Percentiles rank a stretch among this genome's conserved stretches.
These are phyloP conservation scores for Lamellibrachia columna DNA, from an alignment of 2,888 invertebrate species.

Conservation along the genomic window DNA sequence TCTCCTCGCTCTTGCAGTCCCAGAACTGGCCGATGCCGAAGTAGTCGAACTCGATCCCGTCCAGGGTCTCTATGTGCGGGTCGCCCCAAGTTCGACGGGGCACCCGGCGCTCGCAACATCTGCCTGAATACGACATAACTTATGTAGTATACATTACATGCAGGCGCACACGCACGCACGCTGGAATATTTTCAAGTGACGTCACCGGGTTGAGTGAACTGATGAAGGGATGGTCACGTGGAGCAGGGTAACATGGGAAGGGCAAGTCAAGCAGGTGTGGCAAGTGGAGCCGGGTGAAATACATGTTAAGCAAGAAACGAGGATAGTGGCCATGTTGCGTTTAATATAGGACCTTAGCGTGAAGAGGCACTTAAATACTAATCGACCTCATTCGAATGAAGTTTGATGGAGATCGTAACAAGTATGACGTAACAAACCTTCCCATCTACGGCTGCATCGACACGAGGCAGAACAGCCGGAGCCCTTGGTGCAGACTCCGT, in stretches of 20 bases:
- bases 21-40: conserved; percentile 33
- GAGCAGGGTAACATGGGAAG: too few relatives aligned
- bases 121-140: background rate
- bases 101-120: conserved; percentile 14
- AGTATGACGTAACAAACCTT: background rate
- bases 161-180: background rate
- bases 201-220: background rate
- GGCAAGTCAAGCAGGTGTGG: background rate
- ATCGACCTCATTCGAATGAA: background rate
- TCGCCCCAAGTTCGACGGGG: conserved; percentile 23
- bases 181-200: background rate
- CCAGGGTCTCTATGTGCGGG: conserved; percentile 27
- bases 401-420: background rate
- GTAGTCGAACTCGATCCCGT: conserved; percentile 27
- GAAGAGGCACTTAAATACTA: background rate
- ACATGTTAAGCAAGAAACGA: background rate
- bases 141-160: background rate
- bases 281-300: background rate
- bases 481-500: background rate
- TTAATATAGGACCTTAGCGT: background rate
- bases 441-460: conserved; percentile 6
- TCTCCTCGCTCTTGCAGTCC: conserved; percentile 30
- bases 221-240: too few relatives aligned
- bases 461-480: conserved; percentile 8
- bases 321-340: background rate